These are phyloP conservation scores for Drosophila arizonae DNA, from an alignment of 1,140 invertebrate genomes.

Conservation along the genomic window DNA sequence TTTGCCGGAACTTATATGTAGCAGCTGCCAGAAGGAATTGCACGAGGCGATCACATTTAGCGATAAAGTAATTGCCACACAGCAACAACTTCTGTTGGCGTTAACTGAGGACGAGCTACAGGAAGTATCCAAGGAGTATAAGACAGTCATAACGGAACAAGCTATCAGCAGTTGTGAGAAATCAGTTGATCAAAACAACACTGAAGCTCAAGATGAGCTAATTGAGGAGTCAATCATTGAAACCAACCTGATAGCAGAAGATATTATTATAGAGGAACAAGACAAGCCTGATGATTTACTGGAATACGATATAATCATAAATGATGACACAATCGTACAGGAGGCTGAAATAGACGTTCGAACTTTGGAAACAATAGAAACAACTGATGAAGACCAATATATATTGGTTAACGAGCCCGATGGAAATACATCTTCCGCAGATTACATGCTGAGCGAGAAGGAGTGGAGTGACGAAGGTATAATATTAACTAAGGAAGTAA, in stretches of 20 bases:
- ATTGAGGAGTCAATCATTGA: constrained; percentile 9
- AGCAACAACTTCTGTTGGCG: constrained; percentile 31
- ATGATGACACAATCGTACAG: constrained; percentile 11
- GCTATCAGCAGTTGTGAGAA: constrained; percentile 8
- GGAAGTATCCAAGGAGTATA: constrained; percentile 33
- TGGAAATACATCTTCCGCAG: neutral
- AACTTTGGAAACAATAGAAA: neutral
- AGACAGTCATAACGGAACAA: constrained; percentile 14
- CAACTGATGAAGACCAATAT: neutral
- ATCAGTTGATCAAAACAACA: neutral
- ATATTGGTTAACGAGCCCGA: neutral
- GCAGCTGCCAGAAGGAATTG: constrained; percentile 39
- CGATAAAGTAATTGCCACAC: constrained; percentile 38
- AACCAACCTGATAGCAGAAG: neutral
- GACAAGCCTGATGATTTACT: neutral
- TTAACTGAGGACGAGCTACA: constrained; percentile 35
- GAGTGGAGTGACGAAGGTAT: constrained; percentile 14
- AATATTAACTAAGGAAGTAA: neutral
- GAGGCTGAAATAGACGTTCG: neutral
- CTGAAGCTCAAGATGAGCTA: neutral
- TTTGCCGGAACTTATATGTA: constrained; percentile 52
- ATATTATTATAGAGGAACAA: neutral
- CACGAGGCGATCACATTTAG: constrained; percentile 44
- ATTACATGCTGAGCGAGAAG: constrained; percentile 16
- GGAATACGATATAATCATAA: constrained; percentile 31